Evolutionary conservation across 1,140 invertebrate genomes (phyloP).

Genomic region (Drosophila truncata): DNA sequence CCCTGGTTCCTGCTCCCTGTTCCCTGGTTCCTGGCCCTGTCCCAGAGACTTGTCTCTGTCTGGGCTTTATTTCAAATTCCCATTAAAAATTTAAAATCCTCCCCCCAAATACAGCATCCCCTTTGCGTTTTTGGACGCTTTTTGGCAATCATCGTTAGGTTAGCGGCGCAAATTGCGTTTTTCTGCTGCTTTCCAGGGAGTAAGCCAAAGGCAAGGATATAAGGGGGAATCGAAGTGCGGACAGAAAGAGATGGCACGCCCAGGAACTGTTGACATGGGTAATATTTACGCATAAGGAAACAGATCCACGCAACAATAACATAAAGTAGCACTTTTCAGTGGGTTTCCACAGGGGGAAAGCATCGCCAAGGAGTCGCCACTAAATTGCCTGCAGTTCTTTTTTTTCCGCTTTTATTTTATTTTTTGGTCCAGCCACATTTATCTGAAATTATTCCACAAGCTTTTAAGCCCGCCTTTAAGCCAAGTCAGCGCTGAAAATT

Average conservation of each 20-base stretch:
- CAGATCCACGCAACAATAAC: constrained; percentile 53
- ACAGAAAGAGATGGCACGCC: constrained; percentile 13
- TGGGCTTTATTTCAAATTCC: constrained; percentile 75
- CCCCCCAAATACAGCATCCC: constrained; percentile 29
- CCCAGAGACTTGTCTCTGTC: constrained; percentile 39
- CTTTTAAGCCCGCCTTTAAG: constrained; percentile 44
- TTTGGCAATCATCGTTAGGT: constrained; percentile 79
- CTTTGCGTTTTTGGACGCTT: constrained; percentile 27
- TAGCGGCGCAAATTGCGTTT: constrained; percentile 79
- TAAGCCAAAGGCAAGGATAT: constrained; percentile 21
- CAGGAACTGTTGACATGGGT: constrained; percentile 41
- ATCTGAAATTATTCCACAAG: constrained; percentile 49
- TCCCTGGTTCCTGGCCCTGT: constrained; percentile 21
- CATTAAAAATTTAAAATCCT: constrained; percentile 80
- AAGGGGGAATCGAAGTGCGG: constrained; percentile 40
- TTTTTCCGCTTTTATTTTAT: not conserved
- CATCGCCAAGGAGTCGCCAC: constrained; percentile 14
- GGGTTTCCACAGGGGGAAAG: not conserved
- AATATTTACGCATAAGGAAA: constrained; percentile 62
- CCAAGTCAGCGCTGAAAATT: constrained; percentile 44
- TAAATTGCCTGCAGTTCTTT: constrained; percentile 46
- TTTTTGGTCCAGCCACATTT: constrained; percentile 31
- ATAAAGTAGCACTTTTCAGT: constrained; percentile 34
- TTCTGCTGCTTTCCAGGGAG: constrained; percentile 32
- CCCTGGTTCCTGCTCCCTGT: constrained; percentile 3